A percentile compares a stretch with the other conserved stretches of the same genome.
phyloP scores from a whole-genome alignment of 2,888 invertebrate genomes.

The Acrobasis repandana region DNA sequence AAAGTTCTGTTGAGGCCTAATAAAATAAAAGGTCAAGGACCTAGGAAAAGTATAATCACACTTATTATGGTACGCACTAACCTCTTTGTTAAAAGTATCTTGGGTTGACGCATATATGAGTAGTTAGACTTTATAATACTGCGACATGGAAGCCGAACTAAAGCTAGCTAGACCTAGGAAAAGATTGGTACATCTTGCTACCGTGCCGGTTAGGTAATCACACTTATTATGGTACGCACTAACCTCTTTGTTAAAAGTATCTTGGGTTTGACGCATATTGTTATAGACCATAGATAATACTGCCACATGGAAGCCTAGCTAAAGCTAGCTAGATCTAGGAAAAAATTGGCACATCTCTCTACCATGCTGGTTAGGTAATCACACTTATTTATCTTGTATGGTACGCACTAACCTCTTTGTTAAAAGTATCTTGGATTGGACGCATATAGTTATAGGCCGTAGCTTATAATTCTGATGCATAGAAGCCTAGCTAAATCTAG shows the following conservation, averaged over 20 bases:
- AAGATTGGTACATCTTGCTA: conserved; percentile 79
- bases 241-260: too few species aligned
- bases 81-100: too few species aligned
- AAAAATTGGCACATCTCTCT: conserved; percentile 77
- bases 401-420: too few species aligned
- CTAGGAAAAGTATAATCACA: conserved; percentile 73
- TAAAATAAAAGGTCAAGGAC: too few species aligned
- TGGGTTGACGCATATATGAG: too few species aligned
- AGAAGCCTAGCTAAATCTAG: conserved; percentile 38
- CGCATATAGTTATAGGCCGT: too few species aligned
- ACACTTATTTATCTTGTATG: too few species aligned
- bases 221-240: conserved; percentile 61
- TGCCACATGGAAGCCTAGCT: conserved; percentile 47
- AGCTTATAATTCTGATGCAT: conserved; percentile 37
- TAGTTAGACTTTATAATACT: not conserved
- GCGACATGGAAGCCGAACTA: conserved; percentile 52
- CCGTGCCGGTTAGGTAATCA: conserved; percentile 75
- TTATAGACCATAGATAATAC: not conserved
- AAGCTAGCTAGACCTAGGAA: conserved; percentile 48
- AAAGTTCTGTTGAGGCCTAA: too few species aligned
- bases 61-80: conserved; percentile 58
- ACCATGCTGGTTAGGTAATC: too few species aligned
- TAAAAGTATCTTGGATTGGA: too few species aligned
- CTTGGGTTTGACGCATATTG: too few species aligned
- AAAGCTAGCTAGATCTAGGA: conserved; percentile 46